phyloP scores from a whole-genome alignment of 2,888 invertebrate species.

The Protodeltote pygarga region DNA sequence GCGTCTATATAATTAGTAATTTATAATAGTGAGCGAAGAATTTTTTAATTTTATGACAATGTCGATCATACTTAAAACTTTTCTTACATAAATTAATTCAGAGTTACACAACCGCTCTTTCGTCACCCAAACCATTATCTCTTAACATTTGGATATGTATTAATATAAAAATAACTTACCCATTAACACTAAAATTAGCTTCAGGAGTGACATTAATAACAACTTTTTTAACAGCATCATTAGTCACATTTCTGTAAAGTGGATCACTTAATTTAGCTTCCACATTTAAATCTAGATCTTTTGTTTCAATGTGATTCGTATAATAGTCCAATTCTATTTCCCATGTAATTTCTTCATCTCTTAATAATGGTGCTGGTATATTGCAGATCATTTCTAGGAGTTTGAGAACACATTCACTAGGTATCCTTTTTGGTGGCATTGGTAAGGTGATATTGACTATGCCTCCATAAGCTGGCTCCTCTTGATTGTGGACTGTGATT shows the following conservation, averaged over 20 bases:
- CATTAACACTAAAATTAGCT: constrained; percentile 63
- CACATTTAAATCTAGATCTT: constrained; percentile 55
- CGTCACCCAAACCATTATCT: background rate
- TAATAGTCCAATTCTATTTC: constrained; percentile 75
- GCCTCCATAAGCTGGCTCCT: constrained; percentile 78
- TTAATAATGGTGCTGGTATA: constrained; percentile 68
- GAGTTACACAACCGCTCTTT: too few relatives aligned
- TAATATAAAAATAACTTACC: constrained; percentile 60
- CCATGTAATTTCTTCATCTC: constrained; percentile 63
- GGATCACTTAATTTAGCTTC: constrained; percentile 64
- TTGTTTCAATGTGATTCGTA: constrained; percentile 39
- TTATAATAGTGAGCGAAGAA: too few relatives aligned
- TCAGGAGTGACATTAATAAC: constrained; percentile 59
- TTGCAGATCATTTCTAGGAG: constrained; percentile 65
- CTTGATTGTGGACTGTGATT: constrained; percentile 66
- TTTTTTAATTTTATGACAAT: too few relatives aligned
- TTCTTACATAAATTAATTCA: background rate
- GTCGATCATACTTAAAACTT: background rate
- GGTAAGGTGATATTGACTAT: constrained; percentile 68
- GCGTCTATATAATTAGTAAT: too few relatives aligned
- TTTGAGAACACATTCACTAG: constrained; percentile 67
- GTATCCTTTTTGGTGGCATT: constrained; percentile 67
- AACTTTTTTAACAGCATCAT: constrained; percentile 52
- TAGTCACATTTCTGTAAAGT: constrained; percentile 63
- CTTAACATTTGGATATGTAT: background rate